Percentiles rank a stretch among this genome's conserved stretches.
Conservation (phyloP, 2,797 vertebrate genomes). For the Miichthys miiuy region DNA sequence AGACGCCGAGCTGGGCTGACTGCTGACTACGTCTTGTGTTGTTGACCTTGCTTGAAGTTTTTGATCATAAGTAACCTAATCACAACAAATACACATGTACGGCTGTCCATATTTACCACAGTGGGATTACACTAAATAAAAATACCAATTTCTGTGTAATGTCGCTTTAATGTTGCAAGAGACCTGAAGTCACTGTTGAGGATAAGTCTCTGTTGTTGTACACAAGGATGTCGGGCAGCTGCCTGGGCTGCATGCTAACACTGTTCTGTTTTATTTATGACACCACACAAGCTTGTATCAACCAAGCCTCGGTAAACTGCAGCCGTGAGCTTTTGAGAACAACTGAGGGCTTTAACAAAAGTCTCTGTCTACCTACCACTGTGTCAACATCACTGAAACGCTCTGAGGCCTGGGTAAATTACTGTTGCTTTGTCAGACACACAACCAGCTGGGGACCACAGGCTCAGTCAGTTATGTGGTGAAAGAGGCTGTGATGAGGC, state of each 20-base stretch:
- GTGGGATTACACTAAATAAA: no score
- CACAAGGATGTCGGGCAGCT: slow-evolving; percentile 33
- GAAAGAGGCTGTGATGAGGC: not conserved
- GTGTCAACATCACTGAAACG: slow-evolving; percentile 6
- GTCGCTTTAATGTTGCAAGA: slow-evolving; percentile 16
- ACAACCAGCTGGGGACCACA: not conserved
- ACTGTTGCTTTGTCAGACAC: slow-evolving; percentile 14
- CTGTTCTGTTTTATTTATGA: slow-evolving; percentile 25
- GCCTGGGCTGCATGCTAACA: slow-evolving; percentile 14
- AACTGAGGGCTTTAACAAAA: slow-evolving; percentile 26
- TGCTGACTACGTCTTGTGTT: no score
- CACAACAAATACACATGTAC: no score
- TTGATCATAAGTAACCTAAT: no score
- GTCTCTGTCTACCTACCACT: slow-evolving; percentile 8
- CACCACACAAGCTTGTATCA: slow-evolving; percentile 9
- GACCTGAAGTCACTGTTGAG: slow-evolving; percentile 25
- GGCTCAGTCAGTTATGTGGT: not conserved
- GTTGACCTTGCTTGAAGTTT: no score
- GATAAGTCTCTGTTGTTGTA: slow-evolving; percentile 16
- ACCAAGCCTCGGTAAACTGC: slow-evolving; percentile 15
- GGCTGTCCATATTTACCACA: no score
- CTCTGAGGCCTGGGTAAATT: slow-evolving; percentile 9
- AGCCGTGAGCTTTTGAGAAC: slow-evolving; percentile 15
- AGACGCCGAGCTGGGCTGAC: no score
- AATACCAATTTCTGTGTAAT: no score